These are phyloP conservation scores for Premnoplex brunnescens DNA, from an alignment of 2,797 vertebrate species.

Conservation along the genomic window DNA sequence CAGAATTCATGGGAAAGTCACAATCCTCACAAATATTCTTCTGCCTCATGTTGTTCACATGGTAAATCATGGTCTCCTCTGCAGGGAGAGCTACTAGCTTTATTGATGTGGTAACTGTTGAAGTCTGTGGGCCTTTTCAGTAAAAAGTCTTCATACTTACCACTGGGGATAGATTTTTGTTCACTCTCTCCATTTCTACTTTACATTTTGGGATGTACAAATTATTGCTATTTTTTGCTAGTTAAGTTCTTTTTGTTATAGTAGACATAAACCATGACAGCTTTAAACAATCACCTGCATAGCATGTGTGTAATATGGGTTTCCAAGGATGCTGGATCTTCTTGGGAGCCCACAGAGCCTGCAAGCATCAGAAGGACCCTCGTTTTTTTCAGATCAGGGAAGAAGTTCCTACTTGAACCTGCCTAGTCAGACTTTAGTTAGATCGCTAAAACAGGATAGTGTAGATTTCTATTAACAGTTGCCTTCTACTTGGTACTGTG, in stretches of 20 bases:
- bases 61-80: background rate
- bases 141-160: background rate
- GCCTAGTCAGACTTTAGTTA: background rate
- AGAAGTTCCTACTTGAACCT: background rate
- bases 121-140: background rate
- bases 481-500: background rate
- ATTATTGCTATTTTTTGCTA: background rate
- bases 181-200: background rate
- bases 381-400: rapidly evolving
- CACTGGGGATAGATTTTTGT: background rate
- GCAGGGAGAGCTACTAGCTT: background rate
- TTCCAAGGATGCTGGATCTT: background rate
- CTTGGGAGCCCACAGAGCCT: background rate
- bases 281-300: background rate
- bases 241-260: background rate
- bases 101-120: background rate
- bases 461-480: background rate
- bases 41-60: background rate
- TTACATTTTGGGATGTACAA: background rate
- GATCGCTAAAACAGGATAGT: background rate
- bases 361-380: background rate
- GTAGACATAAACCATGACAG: background rate
- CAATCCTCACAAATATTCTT: background rate
- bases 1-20: background rate
- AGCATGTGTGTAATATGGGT: rapidly evolving